phyloP scores from a whole-genome alignment of 1,140 invertebrate species.

The Leptonema lineaticorne region DNA sequence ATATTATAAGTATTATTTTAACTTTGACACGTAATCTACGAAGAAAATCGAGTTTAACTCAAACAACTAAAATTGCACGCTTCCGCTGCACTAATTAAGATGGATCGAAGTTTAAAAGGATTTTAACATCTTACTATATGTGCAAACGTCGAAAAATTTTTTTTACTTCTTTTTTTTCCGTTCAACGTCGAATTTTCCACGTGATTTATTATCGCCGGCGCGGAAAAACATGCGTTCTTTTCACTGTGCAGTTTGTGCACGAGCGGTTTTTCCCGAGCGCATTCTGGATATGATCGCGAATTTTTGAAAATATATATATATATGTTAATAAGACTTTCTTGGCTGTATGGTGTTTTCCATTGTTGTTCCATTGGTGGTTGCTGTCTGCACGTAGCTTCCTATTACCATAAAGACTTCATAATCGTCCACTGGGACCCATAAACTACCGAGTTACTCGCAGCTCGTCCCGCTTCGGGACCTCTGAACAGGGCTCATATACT shows the following conservation, averaged over 20 bases:
- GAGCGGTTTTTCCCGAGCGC: slow-evolving; percentile 8
- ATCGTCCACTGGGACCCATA: slow-evolving; percentile 32
- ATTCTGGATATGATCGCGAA: background rate
- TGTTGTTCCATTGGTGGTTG: slow-evolving; percentile 16
- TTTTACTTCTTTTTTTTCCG: background rate
- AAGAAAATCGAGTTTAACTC: slow-evolving; percentile 6
- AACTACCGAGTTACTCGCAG: slow-evolving; percentile 30
- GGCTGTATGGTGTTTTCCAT: background rate
- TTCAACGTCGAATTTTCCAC: background rate
- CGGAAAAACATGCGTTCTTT: too few species aligned
- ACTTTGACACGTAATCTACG: slow-evolving; percentile 11
- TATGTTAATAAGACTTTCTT: slow-evolving; percentile 32
- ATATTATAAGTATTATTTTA: too few species aligned
- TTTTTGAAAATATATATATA: slow-evolving; percentile 21
- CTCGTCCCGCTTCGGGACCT: background rate
- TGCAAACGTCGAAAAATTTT: background rate
- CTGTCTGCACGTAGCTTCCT: slow-evolving; percentile 31
- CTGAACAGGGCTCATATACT: background rate
- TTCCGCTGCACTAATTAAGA: slow-evolving; percentile 25
- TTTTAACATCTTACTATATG: background rate
- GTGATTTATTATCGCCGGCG: too few species aligned
- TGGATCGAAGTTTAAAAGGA: slow-evolving; percentile 29
- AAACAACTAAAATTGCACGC: background rate
- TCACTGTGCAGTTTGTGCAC: too few species aligned
- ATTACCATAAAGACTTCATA: slow-evolving; percentile 38